These are phyloP conservation scores for Proteles cristata DNA, from an alignment of 2,113 vertebrate genomes.

Conservation along the genomic window DNA sequence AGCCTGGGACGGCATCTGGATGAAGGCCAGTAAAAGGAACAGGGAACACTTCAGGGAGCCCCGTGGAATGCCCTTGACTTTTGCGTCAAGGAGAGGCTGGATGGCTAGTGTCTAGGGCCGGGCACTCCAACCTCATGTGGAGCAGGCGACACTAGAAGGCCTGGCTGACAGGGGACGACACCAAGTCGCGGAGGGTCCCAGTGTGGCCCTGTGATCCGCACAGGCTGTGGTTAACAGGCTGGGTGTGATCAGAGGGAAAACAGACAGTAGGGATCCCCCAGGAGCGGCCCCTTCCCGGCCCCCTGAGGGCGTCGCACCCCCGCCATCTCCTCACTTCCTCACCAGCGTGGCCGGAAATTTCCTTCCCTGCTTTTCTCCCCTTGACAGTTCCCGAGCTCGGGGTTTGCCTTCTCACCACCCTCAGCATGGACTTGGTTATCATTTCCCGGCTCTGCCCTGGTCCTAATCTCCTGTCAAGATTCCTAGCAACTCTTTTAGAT, in stretches of 20 bases:
- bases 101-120: background rate
- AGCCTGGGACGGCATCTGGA: background rate
- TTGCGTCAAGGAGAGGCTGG: background rate
- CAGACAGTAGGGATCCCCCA: too few relatives aligned
- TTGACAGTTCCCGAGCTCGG: background rate
- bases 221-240: background rate
- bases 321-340: background rate
- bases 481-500: constrained; percentile 32
- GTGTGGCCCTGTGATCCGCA: background rate
- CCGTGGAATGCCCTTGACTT: background rate
- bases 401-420: background rate
- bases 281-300: background rate
- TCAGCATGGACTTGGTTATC: background rate
- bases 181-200: fast-evolving
- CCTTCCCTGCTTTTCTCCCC: background rate
- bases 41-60: background rate
- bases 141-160: background rate
- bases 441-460: background rate
- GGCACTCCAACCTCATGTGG: background rate
- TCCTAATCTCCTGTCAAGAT: constrained; percentile 43
- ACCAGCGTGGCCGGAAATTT: background rate
- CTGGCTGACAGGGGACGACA: background rate
- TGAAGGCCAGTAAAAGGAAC: background rate
- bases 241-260: background rate
- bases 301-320: background rate